Evolutionary conservation across 1,140 invertebrate species (phyloP).

Genomic region (Dreissena polymorpha): DNA sequence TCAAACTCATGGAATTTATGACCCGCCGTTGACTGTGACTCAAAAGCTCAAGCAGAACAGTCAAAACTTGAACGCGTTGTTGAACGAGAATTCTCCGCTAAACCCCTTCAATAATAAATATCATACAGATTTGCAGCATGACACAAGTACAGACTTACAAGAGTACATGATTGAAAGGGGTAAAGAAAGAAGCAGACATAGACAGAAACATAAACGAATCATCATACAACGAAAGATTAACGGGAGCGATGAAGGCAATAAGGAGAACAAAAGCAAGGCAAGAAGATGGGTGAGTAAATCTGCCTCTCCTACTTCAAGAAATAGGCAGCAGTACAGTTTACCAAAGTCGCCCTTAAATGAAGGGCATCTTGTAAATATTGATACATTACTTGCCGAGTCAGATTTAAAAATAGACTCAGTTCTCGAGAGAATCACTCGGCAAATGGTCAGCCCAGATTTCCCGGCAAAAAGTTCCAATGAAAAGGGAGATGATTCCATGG

Average conservation of each 20-base stretch:
- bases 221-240: conserved; percentile 39
- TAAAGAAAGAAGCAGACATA: conserved; percentile 26
- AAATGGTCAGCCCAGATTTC: conserved; percentile 14
- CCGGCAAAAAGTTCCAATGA: conserved; percentile 43
- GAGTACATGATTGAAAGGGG: conserved; percentile 34
- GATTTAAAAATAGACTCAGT: conserved; percentile 36
- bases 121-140: conserved; percentile 3
- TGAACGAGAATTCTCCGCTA: conserved; percentile 25
- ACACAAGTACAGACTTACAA: conserved; percentile 16
- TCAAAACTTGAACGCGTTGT: conserved; percentile 33
- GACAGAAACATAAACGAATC: conserved; percentile 18
- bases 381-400: conserved; percentile 28
- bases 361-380: conserved; percentile 17
- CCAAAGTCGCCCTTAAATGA: neutral
- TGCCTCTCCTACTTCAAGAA: conserved; percentile 19
- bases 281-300: conserved; percentile 29
- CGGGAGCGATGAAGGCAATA: neutral
- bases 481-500: conserved; percentile 23
- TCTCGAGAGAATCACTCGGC: conserved; percentile 12
- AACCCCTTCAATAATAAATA: neutral
- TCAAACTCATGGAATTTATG: no score
- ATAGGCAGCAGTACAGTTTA: conserved; percentile 13
- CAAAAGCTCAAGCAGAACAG: conserved; percentile 28
- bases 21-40: conserved; percentile 10
- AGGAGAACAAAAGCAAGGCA: conserved; percentile 18